phyloP scores from a whole-genome alignment of 2,113 vertebrate species.

The Alces alces region DNA sequence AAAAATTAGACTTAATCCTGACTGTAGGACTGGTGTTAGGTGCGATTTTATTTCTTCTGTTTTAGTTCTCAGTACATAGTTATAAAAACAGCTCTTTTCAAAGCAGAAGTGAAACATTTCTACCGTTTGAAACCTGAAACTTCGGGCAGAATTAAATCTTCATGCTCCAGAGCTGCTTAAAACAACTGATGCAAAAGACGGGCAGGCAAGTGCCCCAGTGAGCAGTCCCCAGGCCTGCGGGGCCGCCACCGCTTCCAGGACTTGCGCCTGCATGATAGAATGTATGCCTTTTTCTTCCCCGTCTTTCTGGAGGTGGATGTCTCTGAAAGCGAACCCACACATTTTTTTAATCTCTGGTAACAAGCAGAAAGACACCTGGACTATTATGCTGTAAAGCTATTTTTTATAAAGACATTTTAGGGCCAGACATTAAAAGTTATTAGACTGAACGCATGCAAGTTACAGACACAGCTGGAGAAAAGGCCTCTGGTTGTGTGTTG shows the following conservation, averaged over 20 bases:
- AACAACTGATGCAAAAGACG: slow-evolving; percentile 75
- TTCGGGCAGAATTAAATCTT: slow-evolving; percentile 72
- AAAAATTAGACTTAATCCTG: slow-evolving; percentile 47
- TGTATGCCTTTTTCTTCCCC: not conserved
- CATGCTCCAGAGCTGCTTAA: slow-evolving; percentile 68
- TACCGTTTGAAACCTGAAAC: slow-evolving; percentile 81
- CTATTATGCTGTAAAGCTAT: slow-evolving; percentile 81
- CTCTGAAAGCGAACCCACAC: slow-evolving; percentile 74
- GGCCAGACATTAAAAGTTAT: slow-evolving; percentile 85
- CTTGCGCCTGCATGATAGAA: slow-evolving; percentile 38
- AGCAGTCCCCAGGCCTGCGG: slow-evolving; percentile 1
- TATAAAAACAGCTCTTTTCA: slow-evolving; percentile 71
- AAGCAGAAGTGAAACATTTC: slow-evolving; percentile 85
- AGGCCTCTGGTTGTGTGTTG: slow-evolving; percentile 66
- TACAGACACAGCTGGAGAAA: slow-evolving; percentile 80
- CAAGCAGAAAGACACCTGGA: slow-evolving; percentile 83
- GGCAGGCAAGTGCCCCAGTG: slow-evolving; percentile 37
- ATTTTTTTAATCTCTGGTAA: slow-evolving; percentile 81
- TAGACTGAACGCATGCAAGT: slow-evolving; percentile 81
- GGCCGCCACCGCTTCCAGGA: slow-evolving; percentile 17
- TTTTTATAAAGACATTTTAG: slow-evolving; percentile 87
- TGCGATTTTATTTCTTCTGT: slow-evolving; percentile 61
- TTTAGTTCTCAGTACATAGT: slow-evolving; percentile 67
- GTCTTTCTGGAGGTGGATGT: slow-evolving; percentile 31
- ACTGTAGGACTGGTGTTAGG: slow-evolving; percentile 47